These are phyloP conservation scores for Myotis davidii DNA, from an alignment of 2,113 vertebrate species.

Conservation along the genomic window DNA sequence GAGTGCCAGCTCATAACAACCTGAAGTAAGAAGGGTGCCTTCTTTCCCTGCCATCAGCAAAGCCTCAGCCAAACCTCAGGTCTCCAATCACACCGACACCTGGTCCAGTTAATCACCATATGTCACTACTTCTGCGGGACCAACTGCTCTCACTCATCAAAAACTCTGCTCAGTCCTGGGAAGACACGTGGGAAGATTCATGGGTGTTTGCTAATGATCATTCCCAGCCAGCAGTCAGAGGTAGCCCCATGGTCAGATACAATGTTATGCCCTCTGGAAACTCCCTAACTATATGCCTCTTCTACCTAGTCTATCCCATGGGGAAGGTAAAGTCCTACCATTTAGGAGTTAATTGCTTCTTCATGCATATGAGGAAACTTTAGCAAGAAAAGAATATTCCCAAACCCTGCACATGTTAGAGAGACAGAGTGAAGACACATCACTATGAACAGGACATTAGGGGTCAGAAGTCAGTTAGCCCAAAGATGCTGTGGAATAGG, in stretches of 20 bases:
- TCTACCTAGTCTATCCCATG: not conserved
- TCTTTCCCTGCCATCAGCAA: conserved; percentile 23
- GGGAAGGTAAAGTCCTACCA: not conserved
- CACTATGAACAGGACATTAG: not conserved
- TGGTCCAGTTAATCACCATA: conserved; percentile 71
- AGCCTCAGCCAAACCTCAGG: conserved; percentile 16
- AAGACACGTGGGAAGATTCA: conserved; percentile 9
- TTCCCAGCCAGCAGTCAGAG: conserved; percentile 43
- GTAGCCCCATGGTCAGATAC: conserved; percentile 59
- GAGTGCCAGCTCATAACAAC: not conserved
- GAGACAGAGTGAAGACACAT: not conserved
- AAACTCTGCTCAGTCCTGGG: not conserved
- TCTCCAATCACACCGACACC: conserved; percentile 37
- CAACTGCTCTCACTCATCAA: conserved; percentile 37
- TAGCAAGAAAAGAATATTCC: not conserved
- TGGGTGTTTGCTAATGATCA: not conserved
- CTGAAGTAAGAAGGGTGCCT: not conserved
- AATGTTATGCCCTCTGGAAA: conserved; percentile 39
- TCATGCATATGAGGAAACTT: not conserved
- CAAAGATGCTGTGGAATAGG: too few species aligned
- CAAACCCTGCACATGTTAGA: not conserved
- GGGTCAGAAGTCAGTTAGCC: not conserved
- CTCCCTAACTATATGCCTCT: not conserved
- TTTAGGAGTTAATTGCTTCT: not conserved
- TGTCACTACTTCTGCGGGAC: conserved; percentile 10